These are phyloP conservation scores for Pherbina coryleti DNA, from an alignment of 2,888 invertebrate genomes.

Conservation along the genomic window DNA sequence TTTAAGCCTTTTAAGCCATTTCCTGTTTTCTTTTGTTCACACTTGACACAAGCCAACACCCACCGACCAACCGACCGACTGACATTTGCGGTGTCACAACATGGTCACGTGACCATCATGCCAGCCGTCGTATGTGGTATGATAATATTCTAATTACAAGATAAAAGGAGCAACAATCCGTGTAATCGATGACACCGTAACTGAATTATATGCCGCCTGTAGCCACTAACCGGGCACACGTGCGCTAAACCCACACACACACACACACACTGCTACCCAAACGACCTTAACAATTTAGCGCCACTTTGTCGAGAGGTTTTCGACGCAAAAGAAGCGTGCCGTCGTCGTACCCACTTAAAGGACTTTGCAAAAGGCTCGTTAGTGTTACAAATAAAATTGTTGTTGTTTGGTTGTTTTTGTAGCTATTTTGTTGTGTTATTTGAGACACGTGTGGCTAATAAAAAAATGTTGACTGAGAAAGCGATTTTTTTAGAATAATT, in stretches of 20 bases:
- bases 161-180: constrained; percentile 48
- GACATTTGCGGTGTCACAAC: constrained; percentile 46
- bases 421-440: constrained; percentile 21
- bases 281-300: neutral
- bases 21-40: constrained; percentile 17
- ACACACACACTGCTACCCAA: constrained; percentile 27
- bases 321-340: neutral
- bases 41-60: constrained; percentile 25
- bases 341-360: constrained; percentile 32
- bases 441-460: constrained; percentile 46
- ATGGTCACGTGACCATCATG: constrained; percentile 46
- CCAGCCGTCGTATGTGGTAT: constrained; percentile 34
- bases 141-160: constrained; percentile 53
- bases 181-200: constrained; percentile 37
- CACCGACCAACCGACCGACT: too few relatives aligned
- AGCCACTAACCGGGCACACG: constrained; percentile 39
- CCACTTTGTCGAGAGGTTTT: neutral
- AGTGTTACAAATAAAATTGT: constrained; percentile 31
- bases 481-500: constrained; percentile 23
- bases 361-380: constrained; percentile 18
- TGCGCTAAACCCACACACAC: constrained; percentile 34
- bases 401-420: constrained; percentile 16
- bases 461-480: constrained; percentile 32
- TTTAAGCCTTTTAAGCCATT: neutral
- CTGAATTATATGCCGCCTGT: constrained; percentile 38